Evolutionary conservation across 2,888 invertebrate genomes (phyloP), one percentile per base, ranked within the genome.

Genomic region (Heliconius hortense): DNA sequence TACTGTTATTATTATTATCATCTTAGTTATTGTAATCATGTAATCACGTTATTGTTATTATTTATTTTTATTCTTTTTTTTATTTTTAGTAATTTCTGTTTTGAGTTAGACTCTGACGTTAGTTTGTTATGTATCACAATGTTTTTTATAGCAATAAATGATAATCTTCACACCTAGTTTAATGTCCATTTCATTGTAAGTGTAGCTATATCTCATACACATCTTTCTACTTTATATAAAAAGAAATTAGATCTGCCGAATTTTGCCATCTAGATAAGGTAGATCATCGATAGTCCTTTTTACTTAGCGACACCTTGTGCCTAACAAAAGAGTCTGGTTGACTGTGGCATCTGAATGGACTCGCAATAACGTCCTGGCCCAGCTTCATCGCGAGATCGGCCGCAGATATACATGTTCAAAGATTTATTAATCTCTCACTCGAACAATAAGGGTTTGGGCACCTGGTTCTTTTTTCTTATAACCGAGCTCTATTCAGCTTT

Each of bases 301-400:
- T 93, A 92, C 93, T 93, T 93, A 89, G 87, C 92, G 93, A 93
- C 93, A 94, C 93, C 93, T 94, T 94, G 93, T 93, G 93, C 92
- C 93, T 91, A 88, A 94, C 93, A 94, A 94, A 93, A 87, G 69
- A 89, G 86, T 93, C 92, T 91, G 91, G 91, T 89, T 91, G 88
- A 88, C 89, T 86, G 88, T 93, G 93, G 93, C 93, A 91, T 92
- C 89, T 94, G 93, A 94, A 94, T 93, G 88, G 93, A 90, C 90
- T 89, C 88, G 92, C 93, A 92, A 93, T 93, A 93, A 91, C 93
- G 90, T 91, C 92, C 90, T 87, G 90, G 88, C 87, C 87, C 81
- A 86, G 89, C 90, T 90, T 90, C 88, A 89, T 90, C 92, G 91
- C 92, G 87, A 92, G 93, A 94, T 93, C 93, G 91, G 88, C 87